These are phyloP conservation scores for Drosophila imparisetae DNA, from an alignment of 2,888 invertebrate species.

Conservation along the genomic window DNA sequence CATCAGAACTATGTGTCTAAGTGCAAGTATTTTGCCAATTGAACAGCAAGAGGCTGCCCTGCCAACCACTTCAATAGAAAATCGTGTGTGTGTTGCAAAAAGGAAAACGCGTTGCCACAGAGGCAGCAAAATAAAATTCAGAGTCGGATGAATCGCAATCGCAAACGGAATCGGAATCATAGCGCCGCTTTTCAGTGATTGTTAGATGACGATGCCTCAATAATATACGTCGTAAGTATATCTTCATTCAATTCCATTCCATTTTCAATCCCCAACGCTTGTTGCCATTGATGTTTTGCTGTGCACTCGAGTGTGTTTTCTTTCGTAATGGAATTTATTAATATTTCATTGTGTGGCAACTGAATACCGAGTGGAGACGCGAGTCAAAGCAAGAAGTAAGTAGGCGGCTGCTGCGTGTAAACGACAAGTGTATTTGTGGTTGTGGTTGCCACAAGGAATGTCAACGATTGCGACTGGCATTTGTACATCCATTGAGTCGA, in stretches of 20 bases:
- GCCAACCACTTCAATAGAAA: conserved; percentile 65
- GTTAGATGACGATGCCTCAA: conserved; percentile 49
- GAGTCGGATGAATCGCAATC: conserved; percentile 29
- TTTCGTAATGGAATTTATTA: conserved; percentile 79
- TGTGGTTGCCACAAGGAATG: conserved; percentile 61
- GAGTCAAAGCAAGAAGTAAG: neutral
- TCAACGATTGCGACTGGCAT: conserved; percentile 62
- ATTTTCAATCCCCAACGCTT: conserved; percentile 51
- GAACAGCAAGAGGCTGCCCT: conserved; percentile 49
- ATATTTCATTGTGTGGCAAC: conserved; percentile 74
- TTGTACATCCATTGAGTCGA: conserved; percentile 37
- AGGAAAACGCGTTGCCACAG: conserved; percentile 57
- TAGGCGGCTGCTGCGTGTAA: conserved; percentile 20
- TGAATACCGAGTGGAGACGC: conserved; percentile 18
- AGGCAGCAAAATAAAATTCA: conserved; percentile 47
- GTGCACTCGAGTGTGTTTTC: conserved; percentile 78
- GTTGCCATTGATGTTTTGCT: conserved; percentile 74
- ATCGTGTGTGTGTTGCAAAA: conserved; percentile 57
- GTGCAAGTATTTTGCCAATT: conserved; percentile 54
- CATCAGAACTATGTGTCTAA: conserved; percentile 44
- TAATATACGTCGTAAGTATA: conserved; percentile 16
- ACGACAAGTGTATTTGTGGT: conserved; percentile 60
- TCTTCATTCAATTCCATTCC: conserved; percentile 17
- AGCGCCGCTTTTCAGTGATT: conserved; percentile 49
- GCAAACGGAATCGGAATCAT: conserved; percentile 36